Evolutionary conservation across 2,888 invertebrate species (phyloP).

Genomic region (Aricia artaxerxes): DNA sequence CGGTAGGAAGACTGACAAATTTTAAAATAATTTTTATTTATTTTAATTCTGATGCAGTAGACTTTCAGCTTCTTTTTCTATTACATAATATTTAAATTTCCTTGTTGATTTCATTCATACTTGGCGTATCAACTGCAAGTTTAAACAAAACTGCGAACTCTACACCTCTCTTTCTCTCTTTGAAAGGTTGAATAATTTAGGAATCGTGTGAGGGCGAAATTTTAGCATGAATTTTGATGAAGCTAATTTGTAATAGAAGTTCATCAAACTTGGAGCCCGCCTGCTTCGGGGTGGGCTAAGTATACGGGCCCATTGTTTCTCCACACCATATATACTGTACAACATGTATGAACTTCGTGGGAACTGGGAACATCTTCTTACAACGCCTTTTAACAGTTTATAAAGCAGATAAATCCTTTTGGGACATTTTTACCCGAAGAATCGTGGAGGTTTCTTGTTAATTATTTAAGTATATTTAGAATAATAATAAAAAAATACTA

Average conservation of each 20-base stretch:
- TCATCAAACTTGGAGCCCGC: slow-evolving; percentile 54
- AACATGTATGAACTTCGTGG: slow-evolving; percentile 57
- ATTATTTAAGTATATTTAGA: background rate
- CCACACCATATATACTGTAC: slow-evolving; percentile 42
- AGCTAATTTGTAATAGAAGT: slow-evolving; percentile 44
- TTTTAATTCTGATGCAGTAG: too few relatives aligned
- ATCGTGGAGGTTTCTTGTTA: background rate
- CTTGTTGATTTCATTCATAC: too few relatives aligned
- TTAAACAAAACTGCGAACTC: background rate
- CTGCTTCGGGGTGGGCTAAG: slow-evolving; percentile 65
- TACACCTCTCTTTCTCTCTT: background rate
- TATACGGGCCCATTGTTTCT: slow-evolving; percentile 75
- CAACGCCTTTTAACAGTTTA: slow-evolving; percentile 38
- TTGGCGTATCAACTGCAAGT: too few relatives aligned
- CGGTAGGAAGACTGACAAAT: too few relatives aligned
- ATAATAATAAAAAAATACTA: too few relatives aligned
- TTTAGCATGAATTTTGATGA: background rate
- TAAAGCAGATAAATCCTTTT: slow-evolving; percentile 11
- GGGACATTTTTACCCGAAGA: background rate
- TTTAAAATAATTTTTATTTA: too few relatives aligned
- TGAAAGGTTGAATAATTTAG: background rate
- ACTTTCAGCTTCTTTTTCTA: too few relatives aligned
- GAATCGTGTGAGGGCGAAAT: background rate
- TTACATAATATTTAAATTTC: too few relatives aligned
- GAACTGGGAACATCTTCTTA: slow-evolving; percentile 50